Conservation (phyloP, 2,113 vertebrate species). For the Hydrochoerus hydrochaeris region DNA sequence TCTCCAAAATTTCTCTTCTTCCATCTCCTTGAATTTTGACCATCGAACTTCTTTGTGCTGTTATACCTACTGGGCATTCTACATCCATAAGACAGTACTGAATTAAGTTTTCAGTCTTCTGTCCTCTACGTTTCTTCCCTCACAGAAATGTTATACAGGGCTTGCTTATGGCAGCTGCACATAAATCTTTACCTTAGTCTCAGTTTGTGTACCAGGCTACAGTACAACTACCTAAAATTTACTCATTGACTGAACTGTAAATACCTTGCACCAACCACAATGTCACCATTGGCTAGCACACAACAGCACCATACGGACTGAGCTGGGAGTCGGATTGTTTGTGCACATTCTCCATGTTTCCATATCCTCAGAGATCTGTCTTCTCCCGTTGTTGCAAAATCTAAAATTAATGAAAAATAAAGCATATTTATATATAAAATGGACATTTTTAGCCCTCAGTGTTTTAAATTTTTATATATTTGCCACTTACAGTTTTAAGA, state of each 20-base stretch:
- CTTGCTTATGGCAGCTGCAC: neutral
- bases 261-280: conserved; percentile 97
- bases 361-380: conserved; percentile 96
- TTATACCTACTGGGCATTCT: neutral
- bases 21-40: neutral
- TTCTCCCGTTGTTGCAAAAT: conserved; percentile 96
- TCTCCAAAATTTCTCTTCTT: neutral
- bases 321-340: conserved; percentile 95
- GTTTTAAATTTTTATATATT: conserved; percentile 56
- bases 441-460: neutral
- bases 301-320: conserved; percentile 99
- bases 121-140: neutral
- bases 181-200: neutral
- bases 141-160: neutral
- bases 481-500: conserved; percentile 36
- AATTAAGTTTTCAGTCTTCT: neutral
- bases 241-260: conserved; percentile 35
- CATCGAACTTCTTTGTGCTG: neutral
- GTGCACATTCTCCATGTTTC: conserved; percentile 93
- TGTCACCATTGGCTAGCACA: conserved; percentile 94
- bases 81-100: neutral
- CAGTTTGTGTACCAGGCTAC: neutral
- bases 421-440: neutral
- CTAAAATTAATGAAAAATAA: conserved; percentile 85
- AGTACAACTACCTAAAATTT: neutral